Base-by-base conservation (phyloP, 2,888 invertebrate genomes). In the Danaus chrysippus region DNA sequence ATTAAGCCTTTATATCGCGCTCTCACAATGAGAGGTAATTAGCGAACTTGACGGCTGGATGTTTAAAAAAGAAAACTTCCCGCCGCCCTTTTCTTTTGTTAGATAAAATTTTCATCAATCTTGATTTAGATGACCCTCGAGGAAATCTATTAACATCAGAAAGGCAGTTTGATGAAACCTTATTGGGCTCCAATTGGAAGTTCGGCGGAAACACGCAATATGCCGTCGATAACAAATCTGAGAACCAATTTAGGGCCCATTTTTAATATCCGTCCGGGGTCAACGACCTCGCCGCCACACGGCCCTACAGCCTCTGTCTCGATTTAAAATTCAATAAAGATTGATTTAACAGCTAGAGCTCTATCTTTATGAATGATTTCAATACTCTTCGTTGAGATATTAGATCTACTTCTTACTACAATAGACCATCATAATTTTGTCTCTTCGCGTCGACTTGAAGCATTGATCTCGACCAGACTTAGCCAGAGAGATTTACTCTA, bases 371-470 rank as follows among this genome's bases (percentile, higher is more conserved):
- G 79, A 83, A 76, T 85, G 79, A 82, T 88, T 86, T 85, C 88
- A 88, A 87, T 88, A 87, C 83, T 85, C 79, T 82, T 84, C 80
- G 85, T 87, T 86, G 83, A 80, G 78, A 86, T 82, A 87, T 89
- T 88, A 88, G 74, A 76, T 81, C 76, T 88, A 88, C 88, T 86
- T 77, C 84, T 79, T 79, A 78, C 82, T 83, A 89, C 88, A 88
- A 90, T 88, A 85, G 88, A 80, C 79, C 82, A 84, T 87, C 83
- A 87, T 34, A 86, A 86, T 87, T 88, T 87, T 87, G 86, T 86
- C 84, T 84, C 82, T 77, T 73, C 77, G 77, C 68, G 67, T 68
- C 62, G 73, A 65, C 76, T 59, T 67, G 79, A 76, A 71, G 66
- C 67, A 49, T 49, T 17, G 49, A 49, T 49, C 49, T 49, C 10